Evolutionary conservation across 64 coral and sea anemone genomes (phyloP).

Genomic region (Montipora sp.): DNA sequence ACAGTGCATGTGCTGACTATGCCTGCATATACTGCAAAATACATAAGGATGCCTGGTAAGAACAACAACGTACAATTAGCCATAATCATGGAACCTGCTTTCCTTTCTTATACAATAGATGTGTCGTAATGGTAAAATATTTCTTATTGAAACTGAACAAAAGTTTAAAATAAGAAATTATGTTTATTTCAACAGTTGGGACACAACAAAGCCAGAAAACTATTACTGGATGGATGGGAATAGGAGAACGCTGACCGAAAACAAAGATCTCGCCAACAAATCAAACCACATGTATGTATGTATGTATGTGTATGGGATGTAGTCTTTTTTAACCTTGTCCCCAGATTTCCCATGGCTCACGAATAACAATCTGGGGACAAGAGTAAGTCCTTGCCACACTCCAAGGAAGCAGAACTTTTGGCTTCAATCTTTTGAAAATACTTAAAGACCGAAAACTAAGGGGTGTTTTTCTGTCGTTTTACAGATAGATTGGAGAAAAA

Average conservation of each 20-base stretch:
- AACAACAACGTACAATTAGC: neutral
- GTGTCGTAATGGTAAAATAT: neutral
- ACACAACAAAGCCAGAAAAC: constrained; percentile 28
- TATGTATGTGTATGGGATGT: neutral
- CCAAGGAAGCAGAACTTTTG: no score
- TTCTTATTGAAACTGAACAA: neutral
- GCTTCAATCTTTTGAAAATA: no score
- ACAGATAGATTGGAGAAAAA: constrained; percentile 33
- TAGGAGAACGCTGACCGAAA: constrained; percentile 17
- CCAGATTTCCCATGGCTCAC: no score
- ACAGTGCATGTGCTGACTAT: constrained; percentile 33
- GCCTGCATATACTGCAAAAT: constrained; percentile 26
- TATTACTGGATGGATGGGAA: constrained; percentile 44
- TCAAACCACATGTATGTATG: constrained; percentile 34
- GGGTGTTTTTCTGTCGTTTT: neutral
- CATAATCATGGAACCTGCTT: neutral
- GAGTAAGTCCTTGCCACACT: no score
- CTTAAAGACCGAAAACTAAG: neutral
- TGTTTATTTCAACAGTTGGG: constrained; percentile 28
- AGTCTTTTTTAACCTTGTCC: neutral
- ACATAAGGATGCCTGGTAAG: constrained; percentile 8
- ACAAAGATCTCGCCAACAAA: neutral
- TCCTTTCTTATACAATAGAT: neutral
- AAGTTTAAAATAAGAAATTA: neutral
- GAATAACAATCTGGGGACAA: no score